Conservation (phyloP, 2,797 vertebrate genomes). For the Botia kubotai region DNA sequence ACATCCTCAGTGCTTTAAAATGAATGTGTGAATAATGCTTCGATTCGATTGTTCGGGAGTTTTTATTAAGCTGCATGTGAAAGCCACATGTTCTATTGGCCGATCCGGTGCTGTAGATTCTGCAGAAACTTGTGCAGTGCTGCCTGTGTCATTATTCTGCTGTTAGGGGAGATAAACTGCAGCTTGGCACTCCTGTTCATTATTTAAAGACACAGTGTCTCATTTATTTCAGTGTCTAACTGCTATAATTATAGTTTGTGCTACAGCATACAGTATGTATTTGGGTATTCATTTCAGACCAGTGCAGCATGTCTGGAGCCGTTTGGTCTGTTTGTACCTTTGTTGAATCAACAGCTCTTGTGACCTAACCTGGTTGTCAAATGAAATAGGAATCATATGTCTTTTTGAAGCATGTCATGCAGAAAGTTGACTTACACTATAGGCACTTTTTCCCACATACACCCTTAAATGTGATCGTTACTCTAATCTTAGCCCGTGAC, state of each 20-base stretch:
- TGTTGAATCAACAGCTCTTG: neutral
- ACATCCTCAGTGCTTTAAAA: neutral
- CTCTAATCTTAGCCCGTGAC: neutral
- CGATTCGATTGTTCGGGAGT: neutral
- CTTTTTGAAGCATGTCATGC: slow-evolving; percentile 7
- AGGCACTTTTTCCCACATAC: slow-evolving; percentile 4
- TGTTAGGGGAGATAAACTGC: neutral
- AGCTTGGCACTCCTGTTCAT: neutral
- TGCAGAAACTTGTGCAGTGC: neutral
- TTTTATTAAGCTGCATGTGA: neutral
- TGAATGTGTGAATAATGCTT: neutral
- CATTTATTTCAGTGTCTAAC: neutral
- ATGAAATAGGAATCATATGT: neutral
- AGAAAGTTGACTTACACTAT: neutral
- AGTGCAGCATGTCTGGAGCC: neutral
- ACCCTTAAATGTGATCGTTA: slow-evolving; percentile 7
- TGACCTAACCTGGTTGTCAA: neutral
- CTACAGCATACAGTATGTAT: neutral
- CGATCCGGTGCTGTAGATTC: neutral
- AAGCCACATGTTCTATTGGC: neutral
- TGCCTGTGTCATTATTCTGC: slow-evolving; percentile 8
- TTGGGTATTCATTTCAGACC: neutral
- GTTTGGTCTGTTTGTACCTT: neutral
- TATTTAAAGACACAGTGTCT: neutral
- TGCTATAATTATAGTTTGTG: neutral